Evolutionary conservation across 2,113 vertebrate genomes (phyloP), one percentile per base, ranked within the genome.

Genomic region (Riparia riparia): DNA sequence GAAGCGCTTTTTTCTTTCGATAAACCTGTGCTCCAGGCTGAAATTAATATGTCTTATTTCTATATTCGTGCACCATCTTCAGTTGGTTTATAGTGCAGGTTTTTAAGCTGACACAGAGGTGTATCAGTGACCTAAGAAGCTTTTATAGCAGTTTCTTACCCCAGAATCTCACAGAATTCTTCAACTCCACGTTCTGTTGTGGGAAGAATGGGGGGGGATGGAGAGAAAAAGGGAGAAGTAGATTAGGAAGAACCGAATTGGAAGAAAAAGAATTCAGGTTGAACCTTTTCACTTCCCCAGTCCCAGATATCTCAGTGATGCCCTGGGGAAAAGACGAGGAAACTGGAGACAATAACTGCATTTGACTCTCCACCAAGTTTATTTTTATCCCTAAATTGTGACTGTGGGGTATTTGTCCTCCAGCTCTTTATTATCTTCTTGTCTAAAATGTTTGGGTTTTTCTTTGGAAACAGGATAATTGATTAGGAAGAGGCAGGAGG

Each of bases 1-100:
- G 45, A 60, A 64, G 21, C 63, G 6, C 45, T 66, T 73, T 37
- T 32, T 61, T 31, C 14, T 77, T 58, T 60, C 54, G 44, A 28
- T 69, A 77, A 86, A 54, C 31, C 54, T 34, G 14, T 60, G 14
- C 22, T 78, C 54, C 54, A 58, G 58, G 34, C 54, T 66, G 15
- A 49, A 88, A 57, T 65, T 28, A 63, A 8, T 61, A 21, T 26
- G 11, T 51, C 32, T 64, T 51, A 28, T 25, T 74, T 82, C 29
- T 60, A 1, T 45, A 20, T 87, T 20, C 80, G 26, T 63, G 26
- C 29, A 26, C 8, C 34, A 12, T 17, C 31, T 37, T 34, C 25
- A 57, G 10, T 37, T 49, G 4, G 41, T 56, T 54, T 6, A 18
- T 12, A 7, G 6, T 29, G 15, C 0, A 0, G 32, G 9, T 22